These are phyloP conservation scores for Oriolus oriolus DNA, from an alignment of 2,113 vertebrate genomes.

Conservation along the genomic window DNA sequence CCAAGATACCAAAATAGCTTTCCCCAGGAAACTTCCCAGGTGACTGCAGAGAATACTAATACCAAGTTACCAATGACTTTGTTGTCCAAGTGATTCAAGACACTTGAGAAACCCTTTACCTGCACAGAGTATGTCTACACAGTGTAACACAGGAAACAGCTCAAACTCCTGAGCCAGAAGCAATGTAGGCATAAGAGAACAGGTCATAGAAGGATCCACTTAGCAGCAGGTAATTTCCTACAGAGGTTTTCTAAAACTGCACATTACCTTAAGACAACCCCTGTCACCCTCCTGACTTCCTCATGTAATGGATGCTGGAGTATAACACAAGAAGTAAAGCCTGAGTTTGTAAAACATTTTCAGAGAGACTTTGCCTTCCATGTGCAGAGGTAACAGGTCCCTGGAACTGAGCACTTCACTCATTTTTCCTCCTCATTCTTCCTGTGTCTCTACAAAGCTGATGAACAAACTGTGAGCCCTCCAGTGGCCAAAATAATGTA, in stretches of 20 bases:
- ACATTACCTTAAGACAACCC: not conserved
- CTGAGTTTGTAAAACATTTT: not conserved
- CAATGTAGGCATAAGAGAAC: not conserved
- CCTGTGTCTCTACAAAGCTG: not conserved
- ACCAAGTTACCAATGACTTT: not conserved
- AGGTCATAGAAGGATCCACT: not conserved
- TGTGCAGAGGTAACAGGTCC: rapidly evolving
- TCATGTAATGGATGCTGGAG: not conserved
- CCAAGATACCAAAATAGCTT: not conserved
- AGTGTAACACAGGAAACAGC: not conserved
- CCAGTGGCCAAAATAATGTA: not conserved
- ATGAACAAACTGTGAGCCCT: constrained; percentile 22
- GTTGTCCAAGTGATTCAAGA: not conserved
- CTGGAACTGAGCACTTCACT: not conserved
- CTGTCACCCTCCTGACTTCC: not conserved
- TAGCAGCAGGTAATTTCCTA: not conserved
- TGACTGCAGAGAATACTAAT: not conserved
- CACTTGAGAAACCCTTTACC: not conserved
- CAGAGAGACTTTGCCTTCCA: not conserved
- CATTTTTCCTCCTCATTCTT: not conserved
- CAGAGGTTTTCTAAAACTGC: not conserved
- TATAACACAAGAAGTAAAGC: not conserved
- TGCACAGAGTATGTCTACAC: not conserved
- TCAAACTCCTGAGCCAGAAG: not conserved
- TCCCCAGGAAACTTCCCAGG: not conserved